Evolutionary conservation across 2,113 vertebrate species (phyloP).

Genomic region (Campylomormyrus tamandua): DNA sequence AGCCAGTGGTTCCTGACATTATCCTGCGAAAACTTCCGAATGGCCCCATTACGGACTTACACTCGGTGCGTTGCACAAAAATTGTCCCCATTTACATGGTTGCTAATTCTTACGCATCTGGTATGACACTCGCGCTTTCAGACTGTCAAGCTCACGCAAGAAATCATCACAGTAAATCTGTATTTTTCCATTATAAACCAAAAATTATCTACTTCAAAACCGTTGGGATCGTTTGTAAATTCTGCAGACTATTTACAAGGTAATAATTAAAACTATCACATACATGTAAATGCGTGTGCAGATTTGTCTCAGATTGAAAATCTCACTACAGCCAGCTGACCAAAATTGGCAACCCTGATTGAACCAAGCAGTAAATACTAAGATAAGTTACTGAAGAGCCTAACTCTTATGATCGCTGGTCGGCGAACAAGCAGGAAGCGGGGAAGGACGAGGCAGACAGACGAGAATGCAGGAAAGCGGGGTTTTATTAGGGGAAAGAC

Average conservation of each 20-base stretch:
- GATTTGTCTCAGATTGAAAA: neutral
- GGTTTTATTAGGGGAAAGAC: too few species aligned
- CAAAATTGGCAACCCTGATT: neutral
- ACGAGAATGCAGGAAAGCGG: too few species aligned
- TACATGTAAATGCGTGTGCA: neutral
- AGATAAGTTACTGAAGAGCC: neutral
- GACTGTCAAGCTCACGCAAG: neutral
- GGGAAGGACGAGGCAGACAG: too few species aligned
- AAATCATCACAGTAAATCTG: neutral
- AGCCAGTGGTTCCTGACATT: neutral
- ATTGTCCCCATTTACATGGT: neutral
- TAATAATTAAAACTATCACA: neutral
- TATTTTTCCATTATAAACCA: neutral
- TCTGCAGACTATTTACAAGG: neutral
- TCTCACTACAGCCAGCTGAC: neutral
- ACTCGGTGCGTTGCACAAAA: neutral
- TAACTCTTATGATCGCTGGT: too few species aligned
- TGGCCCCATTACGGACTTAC: neutral
- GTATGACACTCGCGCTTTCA: neutral
- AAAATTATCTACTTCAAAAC: neutral
- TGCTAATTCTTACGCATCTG: neutral
- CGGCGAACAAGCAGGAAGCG: too few species aligned
- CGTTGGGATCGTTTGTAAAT: neutral
- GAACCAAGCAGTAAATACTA: neutral
- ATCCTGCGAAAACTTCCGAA: neutral